Evolutionary conservation across 1,140 invertebrate genomes (phyloP), one percentile per base, ranked within the genome.

Genomic region (Dysdera silvatica): DNA sequence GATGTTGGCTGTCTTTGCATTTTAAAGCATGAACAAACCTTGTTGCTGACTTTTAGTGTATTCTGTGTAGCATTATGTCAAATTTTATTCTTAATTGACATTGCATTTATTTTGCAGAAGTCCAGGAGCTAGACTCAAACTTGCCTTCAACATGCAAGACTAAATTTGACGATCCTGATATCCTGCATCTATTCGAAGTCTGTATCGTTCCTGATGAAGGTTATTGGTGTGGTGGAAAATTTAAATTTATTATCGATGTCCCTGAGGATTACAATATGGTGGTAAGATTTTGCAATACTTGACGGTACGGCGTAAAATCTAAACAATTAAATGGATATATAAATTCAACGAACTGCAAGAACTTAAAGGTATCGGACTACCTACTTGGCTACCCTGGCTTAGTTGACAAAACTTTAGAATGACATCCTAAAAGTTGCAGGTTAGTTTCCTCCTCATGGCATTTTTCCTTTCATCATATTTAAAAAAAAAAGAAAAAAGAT

Each of bases 241-340:
- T 95, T 78, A 81, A 82, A 71, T 97, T 97, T 77, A 82, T 83
- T 73, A 83, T 97, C 68, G 80, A 82, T 74, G 87, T 95, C 51
- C 87, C 90, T 7, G 90, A 94, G 74, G 93, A 96, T 57, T 97
- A 97, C 81, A 97, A 97, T 78, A 93, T 95, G 84, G 84, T 87
- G 74, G 90, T 93, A 83, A 77, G 81, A 77, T 70, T 49, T 23
- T 12, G 5, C 24, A 18, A 47, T 48, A 32, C n/a, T n/a, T n/a
- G n/a, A n/a, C n/a, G n/a, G n/a, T n/a, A n/a, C n/a, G n/a, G n/a
- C n/a, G n/a, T n/a, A n/a, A n/a, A n/a, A n/a, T n/a, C n/a, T n/a
- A n/a, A n/a, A n/a, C n/a, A n/a, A n/a, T n/a, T n/a, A n/a, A n/a
- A n/a, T n/a, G n/a, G n/a, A n/a, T n/a, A n/a, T n/a, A n/a, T n/a